Percentiles rank a stretch among this genome's conserved stretches.
Conservation (phyloP, 2,888 invertebrate species). For the Unio delphinus region DNA sequence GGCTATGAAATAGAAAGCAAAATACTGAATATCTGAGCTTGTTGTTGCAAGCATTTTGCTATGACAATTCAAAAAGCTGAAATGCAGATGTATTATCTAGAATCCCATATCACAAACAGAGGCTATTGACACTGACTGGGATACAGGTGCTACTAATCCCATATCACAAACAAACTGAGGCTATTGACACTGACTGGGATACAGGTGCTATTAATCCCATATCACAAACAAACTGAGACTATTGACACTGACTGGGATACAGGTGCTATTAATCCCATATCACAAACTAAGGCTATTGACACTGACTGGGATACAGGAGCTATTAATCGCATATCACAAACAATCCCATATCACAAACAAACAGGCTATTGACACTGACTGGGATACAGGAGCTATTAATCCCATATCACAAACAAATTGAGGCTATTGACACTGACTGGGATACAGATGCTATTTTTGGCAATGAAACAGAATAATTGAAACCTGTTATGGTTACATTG, state of each 20-base stretch:
- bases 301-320: not conserved
- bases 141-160: not conserved
- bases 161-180: not conserved
- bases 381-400: not conserved
- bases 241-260: not conserved
- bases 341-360: not conserved
- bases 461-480: not conserved
- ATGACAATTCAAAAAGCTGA: not conserved
- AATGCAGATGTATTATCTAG: not conserved
- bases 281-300: not conserved
- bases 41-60: not conserved
- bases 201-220: not conserved
- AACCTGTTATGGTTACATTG: slow-evolving; percentile 1
- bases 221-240: not conserved
- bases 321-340: not conserved
- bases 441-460: not conserved
- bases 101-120: not conserved
- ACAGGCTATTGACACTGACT: not conserved
- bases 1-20: too few species aligned
- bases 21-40: too few species aligned
- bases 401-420: not conserved
- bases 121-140: not conserved
- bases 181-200: not conserved
- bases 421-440: not conserved
- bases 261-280: not conserved